Evolutionary conservation across 2,113 vertebrate species (phyloP), one percentile per base, ranked within the genome.

Genomic region (Mugil cephalus): DNA sequence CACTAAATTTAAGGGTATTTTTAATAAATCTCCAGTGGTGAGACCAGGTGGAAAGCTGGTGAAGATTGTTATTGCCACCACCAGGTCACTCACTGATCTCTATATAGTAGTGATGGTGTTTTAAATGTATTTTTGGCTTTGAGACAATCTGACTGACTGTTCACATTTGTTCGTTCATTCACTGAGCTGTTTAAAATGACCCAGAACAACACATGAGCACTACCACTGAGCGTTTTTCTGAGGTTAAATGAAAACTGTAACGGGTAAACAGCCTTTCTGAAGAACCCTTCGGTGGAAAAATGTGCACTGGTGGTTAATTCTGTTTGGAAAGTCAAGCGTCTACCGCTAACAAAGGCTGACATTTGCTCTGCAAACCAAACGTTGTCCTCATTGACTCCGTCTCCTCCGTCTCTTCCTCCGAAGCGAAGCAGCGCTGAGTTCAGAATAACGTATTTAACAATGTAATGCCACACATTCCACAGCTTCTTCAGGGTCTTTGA

Each of bases 311-410:
- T 56, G 43, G 7, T 62, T 54, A 34, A 59, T 50, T 56, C 10
- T 54, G 63, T 74, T 69, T 69, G 21, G 77, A 55, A 58, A 36
- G 74, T 67, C 8, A 9, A 15, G 34, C 59, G 51, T 21, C 52
- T 34, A 24, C 11, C n/a, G 38, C 35, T 70, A 64, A 63, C 60
- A 66, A 55, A 56, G 43, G 36, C 10, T 84, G 73, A 38, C 59
- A 76, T 77, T 79, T 82, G 47, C 55, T 75, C 55, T 68, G 51
- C 61, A 71, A 62, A 68, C 21, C 46, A 51, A 75, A 54, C 56
- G 58, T 34, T 17, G 46, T 10, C 21, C 42, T 55, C 64, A 59
- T 1, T 36, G 56, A 58, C 13, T 80, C 24, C 5, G 24, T 5
- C 24, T 30, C 24, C 24, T 30, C 24, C 5, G 24, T 5, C 19